Conservation (phyloP, 2,888 invertebrate species). For the Notocelia uddmanniana region DNA sequence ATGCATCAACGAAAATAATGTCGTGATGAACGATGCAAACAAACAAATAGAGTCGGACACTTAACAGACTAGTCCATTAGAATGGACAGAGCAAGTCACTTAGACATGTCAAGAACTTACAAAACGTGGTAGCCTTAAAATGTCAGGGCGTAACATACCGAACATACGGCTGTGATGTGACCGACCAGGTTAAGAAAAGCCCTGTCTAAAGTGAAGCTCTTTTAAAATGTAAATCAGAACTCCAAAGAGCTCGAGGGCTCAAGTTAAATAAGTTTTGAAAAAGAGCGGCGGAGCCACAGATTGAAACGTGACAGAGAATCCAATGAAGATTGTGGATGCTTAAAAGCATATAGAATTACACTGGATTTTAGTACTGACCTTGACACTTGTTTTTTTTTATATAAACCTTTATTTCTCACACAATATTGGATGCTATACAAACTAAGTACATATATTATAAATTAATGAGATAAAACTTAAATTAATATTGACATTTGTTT, state of each 20-base stretch:
- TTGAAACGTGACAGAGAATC: neutral
- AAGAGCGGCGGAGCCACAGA: neutral
- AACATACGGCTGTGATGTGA: too few relatives aligned
- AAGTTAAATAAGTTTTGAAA: conserved; percentile 16
- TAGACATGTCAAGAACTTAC: conserved; percentile 47
- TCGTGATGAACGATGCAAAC: conserved; percentile 40
- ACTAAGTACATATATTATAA: too few relatives aligned
- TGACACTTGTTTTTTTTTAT: too few relatives aligned
- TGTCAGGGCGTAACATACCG: conserved; percentile 49
- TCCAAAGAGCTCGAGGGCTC: conserved; percentile 39
- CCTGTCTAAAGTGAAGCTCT: conserved; percentile 6
- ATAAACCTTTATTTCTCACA: too few relatives aligned
- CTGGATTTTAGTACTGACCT: neutral
- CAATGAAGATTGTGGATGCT: neutral
- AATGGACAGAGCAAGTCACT: conserved; percentile 54
- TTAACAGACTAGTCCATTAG: conserved; percentile 54
- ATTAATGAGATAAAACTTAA: too few relatives aligned
- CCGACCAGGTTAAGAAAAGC: conserved; percentile 50
- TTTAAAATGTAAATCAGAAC: conserved; percentile 4
- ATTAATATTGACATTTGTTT: too few relatives aligned
- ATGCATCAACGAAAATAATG: conserved; percentile 38
- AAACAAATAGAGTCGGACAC: conserved; percentile 43
- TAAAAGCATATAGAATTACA: neutral
- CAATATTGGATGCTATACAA: too few relatives aligned
- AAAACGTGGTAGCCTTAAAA: conserved; percentile 40